phyloP scores from a whole-genome alignment of 2,113 vertebrate genomes.

The Macquaria ambigua region DNA sequence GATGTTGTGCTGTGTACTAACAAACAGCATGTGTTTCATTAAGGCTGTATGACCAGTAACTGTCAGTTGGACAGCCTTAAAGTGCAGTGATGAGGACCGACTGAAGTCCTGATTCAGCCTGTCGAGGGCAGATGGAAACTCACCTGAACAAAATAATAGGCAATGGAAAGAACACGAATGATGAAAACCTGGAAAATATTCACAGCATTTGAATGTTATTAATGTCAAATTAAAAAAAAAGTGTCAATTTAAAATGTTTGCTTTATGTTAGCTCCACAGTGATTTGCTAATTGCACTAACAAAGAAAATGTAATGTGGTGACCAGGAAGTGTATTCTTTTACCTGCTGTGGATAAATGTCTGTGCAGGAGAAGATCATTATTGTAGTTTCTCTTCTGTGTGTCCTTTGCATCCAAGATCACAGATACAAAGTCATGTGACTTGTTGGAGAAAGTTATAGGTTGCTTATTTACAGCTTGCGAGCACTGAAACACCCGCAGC shows the following conservation, averaged over 20 bases:
- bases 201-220: neutral
- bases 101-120: neutral
- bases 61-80: constrained; percentile 11
- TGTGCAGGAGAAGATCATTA: neutral
- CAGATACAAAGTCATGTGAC: too few relatives aligned
- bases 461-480: too few relatives aligned
- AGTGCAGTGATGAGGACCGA: neutral
- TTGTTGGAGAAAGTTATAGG: too few relatives aligned
- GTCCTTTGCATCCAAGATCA: neutral
- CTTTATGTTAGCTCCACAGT: neutral
- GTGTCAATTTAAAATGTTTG: neutral
- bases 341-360: neutral
- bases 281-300: too few relatives aligned
- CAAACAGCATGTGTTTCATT: constrained; percentile 28
- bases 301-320: too few relatives aligned
- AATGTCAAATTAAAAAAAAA: neutral
- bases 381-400: neutral
- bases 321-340: neutral
- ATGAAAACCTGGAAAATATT: neutral
- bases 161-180: constrained; percentile 1
- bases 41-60: neutral
- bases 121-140: neutral
- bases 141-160: neutral
- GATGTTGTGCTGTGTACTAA: constrained; percentile 3
- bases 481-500: too few relatives aligned